These are phyloP conservation scores for Hyperopisus bebe DNA, from an alignment of 2,113 vertebrate genomes.

Conservation along the genomic window DNA sequence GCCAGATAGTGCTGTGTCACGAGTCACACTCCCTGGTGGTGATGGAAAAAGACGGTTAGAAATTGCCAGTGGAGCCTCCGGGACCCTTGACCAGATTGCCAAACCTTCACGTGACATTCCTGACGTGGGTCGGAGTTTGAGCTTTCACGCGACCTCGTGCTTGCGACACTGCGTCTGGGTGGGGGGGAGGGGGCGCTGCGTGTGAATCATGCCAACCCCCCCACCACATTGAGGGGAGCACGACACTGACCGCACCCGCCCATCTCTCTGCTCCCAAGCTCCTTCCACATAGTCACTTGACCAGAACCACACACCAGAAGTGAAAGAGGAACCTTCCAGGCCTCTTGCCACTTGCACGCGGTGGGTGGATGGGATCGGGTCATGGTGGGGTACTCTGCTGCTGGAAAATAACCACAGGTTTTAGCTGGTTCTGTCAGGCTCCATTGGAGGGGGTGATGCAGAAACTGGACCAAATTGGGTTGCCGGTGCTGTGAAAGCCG, in stretches of 20 bases:
- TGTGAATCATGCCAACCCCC: not conserved
- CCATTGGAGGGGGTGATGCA: not conserved
- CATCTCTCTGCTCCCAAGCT: not conserved
- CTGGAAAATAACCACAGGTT: constrained; percentile 29
- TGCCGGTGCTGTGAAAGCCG: not conserved
- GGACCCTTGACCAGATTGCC: constrained; percentile 3
- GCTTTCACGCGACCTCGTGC: not conserved
- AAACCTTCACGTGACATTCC: constrained; percentile 13
- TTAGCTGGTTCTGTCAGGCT: constrained; percentile 22
- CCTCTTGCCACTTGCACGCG: constrained; percentile 26
- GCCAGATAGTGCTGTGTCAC: not conserved
- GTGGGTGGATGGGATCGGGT: constrained; percentile 14
- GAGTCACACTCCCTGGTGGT: not conserved
- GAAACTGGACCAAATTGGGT: not conserved
- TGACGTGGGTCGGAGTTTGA: not conserved
- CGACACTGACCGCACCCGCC: constrained; percentile 2
- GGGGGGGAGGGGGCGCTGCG: not conserved
- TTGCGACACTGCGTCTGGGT: not conserved
- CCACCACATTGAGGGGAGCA: not conserved
- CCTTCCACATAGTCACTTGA: constrained; percentile 24
- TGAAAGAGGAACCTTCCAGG: constrained; percentile 36
- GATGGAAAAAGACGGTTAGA: not conserved
- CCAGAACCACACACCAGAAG: constrained; percentile 36
- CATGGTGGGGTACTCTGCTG: constrained; percentile 16
- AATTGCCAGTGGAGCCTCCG: not conserved